Percentiles rank a stretch among this genome's conserved stretches.
phyloP scores from a whole-genome alignment of 2,888 invertebrate species.

The Leuctra nigra region DNA sequence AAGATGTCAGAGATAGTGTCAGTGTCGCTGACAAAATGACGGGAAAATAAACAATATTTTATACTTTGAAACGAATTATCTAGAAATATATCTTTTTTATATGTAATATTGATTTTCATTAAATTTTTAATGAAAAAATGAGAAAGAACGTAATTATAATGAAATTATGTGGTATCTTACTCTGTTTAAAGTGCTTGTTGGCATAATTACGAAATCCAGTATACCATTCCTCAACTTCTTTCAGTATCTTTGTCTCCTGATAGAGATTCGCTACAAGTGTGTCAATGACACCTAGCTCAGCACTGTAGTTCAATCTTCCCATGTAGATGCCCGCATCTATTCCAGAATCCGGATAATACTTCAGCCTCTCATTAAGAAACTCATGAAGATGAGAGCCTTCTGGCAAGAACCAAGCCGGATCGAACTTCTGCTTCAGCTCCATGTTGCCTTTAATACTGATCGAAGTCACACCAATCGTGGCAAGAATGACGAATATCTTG shows the following conservation, averaged over 20 bases:
- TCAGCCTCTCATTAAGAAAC: constrained; percentile 49
- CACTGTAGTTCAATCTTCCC: constrained; percentile 57
- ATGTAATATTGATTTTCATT: not conserved
- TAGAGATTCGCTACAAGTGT: constrained; percentile 47
- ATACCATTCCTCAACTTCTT: constrained; percentile 56
- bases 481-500: constrained; percentile 54
- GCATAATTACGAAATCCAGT: constrained; percentile 58
- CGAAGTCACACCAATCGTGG: constrained; percentile 52
- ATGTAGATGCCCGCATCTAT: constrained; percentile 57
- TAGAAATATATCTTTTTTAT: not conserved
- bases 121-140: no score
- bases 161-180: constrained; percentile 37
- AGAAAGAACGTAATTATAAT: constrained; percentile 11
- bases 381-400: constrained; percentile 58
- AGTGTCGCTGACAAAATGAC: no score
- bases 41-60: no score
- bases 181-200: constrained; percentile 48
- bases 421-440: constrained; percentile 67
- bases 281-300: constrained; percentile 53
- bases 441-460: constrained; percentile 56
- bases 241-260: constrained; percentile 47
- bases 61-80: not conserved
- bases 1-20: no score
- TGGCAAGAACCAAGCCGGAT: constrained; percentile 74
- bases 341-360: constrained; percentile 60